phyloP scores from a whole-genome alignment of 2,888 invertebrate genomes.

The Antheraea assamensis region DNA sequence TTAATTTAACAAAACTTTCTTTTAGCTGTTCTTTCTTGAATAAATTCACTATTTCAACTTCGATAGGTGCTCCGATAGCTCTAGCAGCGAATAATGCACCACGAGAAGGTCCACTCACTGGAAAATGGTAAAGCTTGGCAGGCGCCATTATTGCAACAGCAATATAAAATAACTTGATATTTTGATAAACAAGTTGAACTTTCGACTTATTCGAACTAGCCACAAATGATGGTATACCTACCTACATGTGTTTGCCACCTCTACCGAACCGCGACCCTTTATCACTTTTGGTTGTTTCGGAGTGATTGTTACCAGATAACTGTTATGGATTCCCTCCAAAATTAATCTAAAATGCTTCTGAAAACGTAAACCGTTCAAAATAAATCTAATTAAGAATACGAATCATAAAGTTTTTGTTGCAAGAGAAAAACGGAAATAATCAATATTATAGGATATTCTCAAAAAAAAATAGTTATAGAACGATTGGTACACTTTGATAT shows the following conservation, averaged over 20 bases:
- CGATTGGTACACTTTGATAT: too few species aligned
- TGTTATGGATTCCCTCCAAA: neutral
- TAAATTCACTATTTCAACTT: constrained; percentile 79
- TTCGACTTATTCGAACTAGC: neutral
- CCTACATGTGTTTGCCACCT: neutral
- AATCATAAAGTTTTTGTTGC: too few species aligned
- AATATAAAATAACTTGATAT: neutral
- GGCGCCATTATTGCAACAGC: constrained; percentile 35
- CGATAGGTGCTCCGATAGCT: constrained; percentile 77
- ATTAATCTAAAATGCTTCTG: neutral
- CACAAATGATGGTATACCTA: neutral
- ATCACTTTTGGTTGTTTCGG: neutral
- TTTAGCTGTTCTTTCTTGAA: constrained; percentile 82
- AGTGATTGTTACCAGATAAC: neutral
- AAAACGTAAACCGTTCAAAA: neutral
- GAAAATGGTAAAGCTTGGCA: constrained; percentile 82
- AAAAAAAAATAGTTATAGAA: too few species aligned
- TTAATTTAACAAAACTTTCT: constrained; percentile 82
- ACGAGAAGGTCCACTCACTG: constrained; percentile 84
- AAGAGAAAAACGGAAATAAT: too few species aligned
- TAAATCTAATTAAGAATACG: neutral
- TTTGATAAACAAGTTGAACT: neutral
- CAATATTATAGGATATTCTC: too few species aligned
- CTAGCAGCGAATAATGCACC: constrained; percentile 83
- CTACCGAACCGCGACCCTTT: neutral